phyloP scores from a whole-genome alignment of 2,888 invertebrate genomes.

The Perithous albicinctus region DNA sequence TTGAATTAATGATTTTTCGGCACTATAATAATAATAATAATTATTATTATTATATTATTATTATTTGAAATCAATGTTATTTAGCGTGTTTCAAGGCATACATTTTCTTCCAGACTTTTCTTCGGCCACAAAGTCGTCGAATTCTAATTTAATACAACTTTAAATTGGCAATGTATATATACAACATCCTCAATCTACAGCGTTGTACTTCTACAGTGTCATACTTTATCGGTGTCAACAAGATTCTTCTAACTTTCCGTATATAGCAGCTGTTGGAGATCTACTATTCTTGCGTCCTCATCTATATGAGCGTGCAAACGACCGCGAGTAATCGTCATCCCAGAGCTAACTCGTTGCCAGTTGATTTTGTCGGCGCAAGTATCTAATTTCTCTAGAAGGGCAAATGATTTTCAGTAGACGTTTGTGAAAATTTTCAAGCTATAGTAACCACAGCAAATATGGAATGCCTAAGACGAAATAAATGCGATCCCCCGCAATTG shows the following conservation, averaged over 20 bases:
- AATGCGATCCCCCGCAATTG: neutral
- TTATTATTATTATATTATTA: no score
- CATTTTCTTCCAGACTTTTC: neutral
- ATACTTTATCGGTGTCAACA: no score
- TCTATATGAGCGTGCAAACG: conserved; percentile 7
- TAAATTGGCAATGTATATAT: neutral
- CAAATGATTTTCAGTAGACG: neutral
- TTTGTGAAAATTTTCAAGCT: neutral
- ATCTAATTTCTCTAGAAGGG: neutral
- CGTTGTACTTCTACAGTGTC: no score
- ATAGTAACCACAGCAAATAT: no score
- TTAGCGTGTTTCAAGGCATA: neutral
- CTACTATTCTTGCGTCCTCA: conserved; percentile 12
- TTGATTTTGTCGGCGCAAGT: neutral
- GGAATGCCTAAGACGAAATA: no score
- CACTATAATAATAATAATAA: no score
- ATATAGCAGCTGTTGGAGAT: conserved; percentile 6
- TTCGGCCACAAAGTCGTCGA: neutral
- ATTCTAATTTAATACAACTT: neutral
- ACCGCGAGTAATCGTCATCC: conserved; percentile 11
- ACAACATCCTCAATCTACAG: neutral
- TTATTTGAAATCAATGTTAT: neutral
- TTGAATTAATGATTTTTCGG: neutral
- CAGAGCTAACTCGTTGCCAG: conserved; percentile 23
- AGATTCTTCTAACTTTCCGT: neutral